Percentiles rank a stretch among this genome's conserved stretches.
Conservation (phyloP, 1,140 invertebrate species). For the Apis laboriosa region DNA sequence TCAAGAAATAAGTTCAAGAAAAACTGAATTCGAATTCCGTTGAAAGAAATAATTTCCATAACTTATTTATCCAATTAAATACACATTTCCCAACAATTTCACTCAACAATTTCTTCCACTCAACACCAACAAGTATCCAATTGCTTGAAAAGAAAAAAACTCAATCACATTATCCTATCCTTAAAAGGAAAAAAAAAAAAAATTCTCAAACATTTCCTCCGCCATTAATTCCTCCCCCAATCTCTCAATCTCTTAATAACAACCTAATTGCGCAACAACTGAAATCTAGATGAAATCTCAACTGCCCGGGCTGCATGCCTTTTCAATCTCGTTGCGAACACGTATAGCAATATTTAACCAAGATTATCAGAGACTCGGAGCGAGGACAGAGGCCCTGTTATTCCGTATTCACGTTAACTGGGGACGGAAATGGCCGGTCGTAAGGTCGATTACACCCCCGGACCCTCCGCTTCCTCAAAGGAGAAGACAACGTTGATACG, state of each 20-base stretch:
- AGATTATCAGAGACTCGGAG: constrained; percentile 46
- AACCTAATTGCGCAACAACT: too few relatives aligned
- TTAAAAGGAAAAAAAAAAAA: too few relatives aligned
- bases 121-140: too few relatives aligned
- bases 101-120: too few relatives aligned
- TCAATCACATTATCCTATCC: too few relatives aligned
- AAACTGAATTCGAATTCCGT: too few relatives aligned
- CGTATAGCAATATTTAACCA: constrained; percentile 7
- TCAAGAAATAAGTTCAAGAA: too few relatives aligned
- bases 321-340: constrained; percentile 22
- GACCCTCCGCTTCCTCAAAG: constrained; percentile 27
- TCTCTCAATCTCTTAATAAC: not conserved
- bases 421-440: constrained; percentile 47
- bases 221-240: not conserved
- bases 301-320: not conserved
- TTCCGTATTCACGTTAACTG: constrained; percentile 49
- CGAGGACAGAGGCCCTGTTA: constrained; percentile 48
- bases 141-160: too few relatives aligned
- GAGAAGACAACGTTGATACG: constrained; percentile 62
- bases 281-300: constrained; percentile 2
- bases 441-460: constrained; percentile 56
- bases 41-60: too few relatives aligned
- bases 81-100: too few relatives aligned
- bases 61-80: too few relatives aligned
- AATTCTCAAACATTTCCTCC: too few relatives aligned